These are phyloP conservation scores for Perizoma affinitatum DNA, from an alignment of 2,888 invertebrate species.

Conservation along the genomic window DNA sequence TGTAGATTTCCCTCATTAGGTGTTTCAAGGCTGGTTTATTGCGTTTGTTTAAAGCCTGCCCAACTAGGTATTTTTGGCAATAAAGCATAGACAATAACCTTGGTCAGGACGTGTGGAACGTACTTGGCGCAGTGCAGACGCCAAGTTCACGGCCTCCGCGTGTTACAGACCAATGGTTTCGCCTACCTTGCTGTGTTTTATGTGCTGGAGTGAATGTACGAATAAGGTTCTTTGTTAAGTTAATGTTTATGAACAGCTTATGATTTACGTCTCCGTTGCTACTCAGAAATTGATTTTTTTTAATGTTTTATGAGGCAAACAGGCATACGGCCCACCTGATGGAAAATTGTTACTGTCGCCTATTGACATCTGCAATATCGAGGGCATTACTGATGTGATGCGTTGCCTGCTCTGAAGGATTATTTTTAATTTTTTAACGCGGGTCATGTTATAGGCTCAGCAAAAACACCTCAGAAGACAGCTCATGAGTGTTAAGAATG, in stretches of 20 bases:
- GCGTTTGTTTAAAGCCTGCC: background rate
- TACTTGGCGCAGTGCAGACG: slow-evolving; percentile 35
- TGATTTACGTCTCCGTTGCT: slow-evolving; percentile 1
- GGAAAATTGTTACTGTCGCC: too few species aligned
- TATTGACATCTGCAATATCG: too few species aligned
- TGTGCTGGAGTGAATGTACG: slow-evolving; percentile 15
- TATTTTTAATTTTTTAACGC: too few species aligned
- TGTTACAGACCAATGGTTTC: slow-evolving; percentile 22
- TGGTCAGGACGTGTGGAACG: slow-evolving; percentile 33
- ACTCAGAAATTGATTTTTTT: slow-evolving; percentile 1
- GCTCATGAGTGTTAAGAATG: too few species aligned
- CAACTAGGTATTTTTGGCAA: slow-evolving; percentile 13
- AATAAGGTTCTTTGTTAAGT: slow-evolving; percentile 9
- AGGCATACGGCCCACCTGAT: too few species aligned
- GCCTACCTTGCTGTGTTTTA: slow-evolving; percentile 14
- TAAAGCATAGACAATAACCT: slow-evolving; percentile 26
- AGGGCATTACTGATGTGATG: too few species aligned
- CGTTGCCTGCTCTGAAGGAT: too few species aligned
- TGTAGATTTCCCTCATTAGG: background rate
- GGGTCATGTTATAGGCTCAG: too few species aligned
- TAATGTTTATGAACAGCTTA: slow-evolving; percentile 11
- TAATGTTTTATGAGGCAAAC: too few species aligned
- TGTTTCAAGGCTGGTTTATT: background rate
- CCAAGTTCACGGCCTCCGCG: slow-evolving; percentile 37
- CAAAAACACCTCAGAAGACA: too few species aligned